These are phyloP conservation scores for Aspidoscelis tigris DNA, from an alignment of 2,113 vertebrate species.

Conservation along the genomic window DNA sequence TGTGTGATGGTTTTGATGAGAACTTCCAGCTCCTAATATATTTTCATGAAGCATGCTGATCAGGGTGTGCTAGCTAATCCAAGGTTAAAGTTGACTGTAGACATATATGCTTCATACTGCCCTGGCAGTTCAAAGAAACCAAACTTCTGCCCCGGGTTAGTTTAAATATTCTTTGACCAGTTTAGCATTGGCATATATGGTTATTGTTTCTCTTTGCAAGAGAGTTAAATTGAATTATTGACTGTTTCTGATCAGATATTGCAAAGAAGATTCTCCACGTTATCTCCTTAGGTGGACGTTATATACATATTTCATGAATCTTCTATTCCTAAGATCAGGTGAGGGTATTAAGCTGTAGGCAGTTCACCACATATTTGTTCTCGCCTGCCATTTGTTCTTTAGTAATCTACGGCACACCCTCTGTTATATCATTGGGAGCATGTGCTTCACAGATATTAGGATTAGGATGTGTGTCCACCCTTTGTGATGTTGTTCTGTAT, in stretches of 20 bases:
- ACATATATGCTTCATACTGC: neutral
- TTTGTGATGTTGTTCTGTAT: neutral
- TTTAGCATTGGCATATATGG: too few relatives aligned
- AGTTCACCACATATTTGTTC: constrained; percentile 49
- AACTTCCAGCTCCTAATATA: neutral
- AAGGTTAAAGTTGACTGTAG: neutral
- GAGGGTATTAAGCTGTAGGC: constrained; percentile 11
- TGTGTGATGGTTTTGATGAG: neutral
- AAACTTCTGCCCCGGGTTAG: neutral
- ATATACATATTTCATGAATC: neutral
- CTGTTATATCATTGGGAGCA: constrained; percentile 53
- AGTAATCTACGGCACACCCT: constrained; percentile 55
- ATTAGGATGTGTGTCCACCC: constrained; percentile 35
- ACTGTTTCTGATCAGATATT: neutral
- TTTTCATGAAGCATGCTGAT: neutral
- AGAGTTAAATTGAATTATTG: neutral
- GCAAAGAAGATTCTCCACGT: neutral
- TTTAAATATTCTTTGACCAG: neutral
- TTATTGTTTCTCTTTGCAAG: neutral
- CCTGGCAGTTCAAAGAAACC: neutral
- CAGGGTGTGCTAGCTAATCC: neutral
- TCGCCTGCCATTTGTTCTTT: constrained; percentile 51
- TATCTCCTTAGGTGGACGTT: constrained; percentile 20
- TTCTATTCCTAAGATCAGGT: constrained; percentile 31
- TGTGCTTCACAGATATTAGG: constrained; percentile 53